Base-by-base conservation (phyloP, 2,113 vertebrate genomes). In the Microcebus tavaratra region DNA sequence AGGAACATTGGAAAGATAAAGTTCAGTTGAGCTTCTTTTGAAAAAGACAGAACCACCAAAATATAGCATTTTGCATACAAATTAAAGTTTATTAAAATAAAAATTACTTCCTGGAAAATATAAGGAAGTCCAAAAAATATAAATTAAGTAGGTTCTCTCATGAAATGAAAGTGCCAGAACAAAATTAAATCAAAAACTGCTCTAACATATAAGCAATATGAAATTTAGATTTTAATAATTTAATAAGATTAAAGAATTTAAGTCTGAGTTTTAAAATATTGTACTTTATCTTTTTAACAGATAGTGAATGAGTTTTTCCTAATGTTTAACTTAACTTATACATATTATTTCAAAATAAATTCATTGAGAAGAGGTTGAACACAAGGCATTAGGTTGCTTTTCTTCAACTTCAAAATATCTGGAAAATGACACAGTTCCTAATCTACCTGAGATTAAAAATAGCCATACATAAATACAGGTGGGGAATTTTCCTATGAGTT, bases 281-380 rank as follows among this genome's bases (percentile, higher is more conserved):
- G 65, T 45, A 82, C 31, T 53, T 78, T 78, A 34, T 75, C 72
- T 76, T 75, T 94, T 75, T 94, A 80, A 80, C 1, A 96, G 79
- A 87, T 90, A 87, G 21, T 12, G 80, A 90, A 6, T 94, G 45
- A 72, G 59, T 39, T 94, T 94, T 86, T 82, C 31, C 85, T 91
- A 25, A 88, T 25, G 10, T 65, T 31, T 82, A 94, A 86, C 6
- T 84, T 75, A 36, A 88, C 2, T 78, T 31, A 67, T 61, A 68
- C 39, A 79, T 65, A 88, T 45, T 87, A 93, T 75, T 96, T 95
- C 63, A 91, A 96, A 96, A 59, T 14, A 86, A 96, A 95, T 65
- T 59, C 17, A 93, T 0, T 23, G 31, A 81, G 59, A 82, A 63
- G 42, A 94, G 34, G 31, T 25, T 39, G 27, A 87, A 82, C 31